Evolutionary conservation across 2,113 vertebrate genomes (phyloP).

Genomic region (Silurus glanis): DNA sequence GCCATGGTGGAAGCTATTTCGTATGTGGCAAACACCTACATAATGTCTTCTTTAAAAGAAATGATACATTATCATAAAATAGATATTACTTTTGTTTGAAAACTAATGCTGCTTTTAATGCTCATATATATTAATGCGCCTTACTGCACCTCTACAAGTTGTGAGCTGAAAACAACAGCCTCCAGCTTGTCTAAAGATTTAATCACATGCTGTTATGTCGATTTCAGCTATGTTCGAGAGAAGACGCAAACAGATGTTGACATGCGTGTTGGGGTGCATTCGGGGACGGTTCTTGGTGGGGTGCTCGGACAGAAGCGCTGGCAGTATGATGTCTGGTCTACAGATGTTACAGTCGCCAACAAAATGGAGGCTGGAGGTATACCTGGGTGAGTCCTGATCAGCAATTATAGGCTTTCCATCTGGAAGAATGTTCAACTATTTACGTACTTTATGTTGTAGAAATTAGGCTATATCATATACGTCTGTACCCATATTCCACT

Average conservation of each 20-base stretch:
- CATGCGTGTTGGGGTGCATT: conserved; percentile 95
- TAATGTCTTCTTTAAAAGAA: not conserved
- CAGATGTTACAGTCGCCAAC: conserved; percentile 92
- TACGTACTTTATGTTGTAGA: not conserved
- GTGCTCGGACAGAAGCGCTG: conserved; percentile 94
- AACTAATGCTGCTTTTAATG: not conserved
- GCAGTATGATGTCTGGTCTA: conserved; percentile 97
- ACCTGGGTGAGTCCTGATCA: conserved; percentile 78
- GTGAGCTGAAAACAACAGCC: not conserved
- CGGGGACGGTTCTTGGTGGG: conserved; percentile 87
- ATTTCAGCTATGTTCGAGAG: conserved; percentile 84
- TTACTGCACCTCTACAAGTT: not conserved
- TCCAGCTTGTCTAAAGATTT: not conserved
- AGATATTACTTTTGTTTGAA: not conserved
- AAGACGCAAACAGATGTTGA: conserved; percentile 91
- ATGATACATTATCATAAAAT: not conserved
- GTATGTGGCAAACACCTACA: conserved; percentile 70
- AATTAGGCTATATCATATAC: not conserved
- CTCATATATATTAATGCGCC: not conserved
- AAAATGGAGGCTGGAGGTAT: conserved; percentile 95
- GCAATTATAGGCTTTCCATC: not conserved
- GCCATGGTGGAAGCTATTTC: conserved; percentile 97
- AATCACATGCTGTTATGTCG: not conserved
- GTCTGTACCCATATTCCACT: not conserved
- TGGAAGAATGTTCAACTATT: not conserved